Evolutionary conservation across 2,888 invertebrate species (phyloP).

Genomic region (Temnothorax ravouxi): DNA sequence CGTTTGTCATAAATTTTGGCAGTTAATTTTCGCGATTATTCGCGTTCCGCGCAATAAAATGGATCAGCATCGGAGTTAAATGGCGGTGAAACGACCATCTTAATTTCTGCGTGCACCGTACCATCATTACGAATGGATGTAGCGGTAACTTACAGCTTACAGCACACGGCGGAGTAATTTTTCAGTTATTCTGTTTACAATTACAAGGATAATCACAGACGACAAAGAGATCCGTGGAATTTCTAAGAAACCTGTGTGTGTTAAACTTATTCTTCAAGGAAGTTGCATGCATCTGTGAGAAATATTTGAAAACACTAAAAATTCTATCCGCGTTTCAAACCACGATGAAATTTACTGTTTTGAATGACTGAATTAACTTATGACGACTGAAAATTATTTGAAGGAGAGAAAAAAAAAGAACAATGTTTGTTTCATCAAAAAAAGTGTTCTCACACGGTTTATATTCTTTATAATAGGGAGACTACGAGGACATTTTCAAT

Average conservation of each 20-base stretch:
- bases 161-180: neutral
- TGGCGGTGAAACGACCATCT: constrained; percentile 41
- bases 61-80: constrained; percentile 37
- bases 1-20: constrained; percentile 56
- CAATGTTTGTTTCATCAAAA: neutral
- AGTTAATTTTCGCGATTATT: constrained; percentile 55
- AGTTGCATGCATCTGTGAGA: neutral
- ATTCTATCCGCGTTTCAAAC: neutral
- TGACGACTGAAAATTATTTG: constrained; percentile 12
- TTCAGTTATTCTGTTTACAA: constrained; percentile 32
- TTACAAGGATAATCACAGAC: constrained; percentile 1
- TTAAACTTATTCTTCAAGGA: neutral
- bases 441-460: neutral
- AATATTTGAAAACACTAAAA: neutral
- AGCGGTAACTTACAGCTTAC: constrained; percentile 22
- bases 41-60: constrained; percentile 48
- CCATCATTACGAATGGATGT: constrained; percentile 25
- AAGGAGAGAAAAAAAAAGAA: neutral
- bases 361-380: constrained; percentile 37
- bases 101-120: constrained; percentile 12
- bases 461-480: neutral
- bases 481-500: neutral
- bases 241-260: neutral
- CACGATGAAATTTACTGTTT: neutral
- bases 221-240: neutral